Evolutionary conservation across 2,797 vertebrate genomes (phyloP).

Genomic region (Epinephelus coioides): DNA sequence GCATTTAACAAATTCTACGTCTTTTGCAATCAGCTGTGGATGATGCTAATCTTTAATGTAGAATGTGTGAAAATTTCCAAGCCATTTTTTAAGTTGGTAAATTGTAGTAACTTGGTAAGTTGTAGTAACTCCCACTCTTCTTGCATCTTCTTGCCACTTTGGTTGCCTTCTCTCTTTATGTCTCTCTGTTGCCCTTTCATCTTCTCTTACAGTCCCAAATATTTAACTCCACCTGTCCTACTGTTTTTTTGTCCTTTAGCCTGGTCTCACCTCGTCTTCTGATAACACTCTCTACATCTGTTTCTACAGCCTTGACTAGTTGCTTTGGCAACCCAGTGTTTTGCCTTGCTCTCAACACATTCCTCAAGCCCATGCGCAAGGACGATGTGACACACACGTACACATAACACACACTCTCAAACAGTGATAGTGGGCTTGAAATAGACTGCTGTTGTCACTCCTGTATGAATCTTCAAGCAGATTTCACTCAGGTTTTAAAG

Average conservation of each 20-base stretch:
- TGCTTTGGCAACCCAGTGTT: slow-evolving; percentile 84
- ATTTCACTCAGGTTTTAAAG: slow-evolving; percentile 43
- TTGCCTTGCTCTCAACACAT: slow-evolving; percentile 83
- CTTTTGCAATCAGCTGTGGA: not conserved
- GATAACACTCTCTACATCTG: slow-evolving; percentile 48
- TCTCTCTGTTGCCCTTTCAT: too few relatives aligned
- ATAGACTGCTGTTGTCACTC: slow-evolving; percentile 63
- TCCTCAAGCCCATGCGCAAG: slow-evolving; percentile 81
- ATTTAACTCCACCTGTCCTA: slow-evolving; percentile 21
- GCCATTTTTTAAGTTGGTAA: too few relatives aligned
- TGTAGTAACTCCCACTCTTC: not conserved
- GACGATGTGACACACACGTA: slow-evolving; percentile 70
- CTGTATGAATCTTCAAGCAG: slow-evolving; percentile 47
- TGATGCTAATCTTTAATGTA: not conserved
- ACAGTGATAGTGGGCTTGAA: slow-evolving; percentile 60
- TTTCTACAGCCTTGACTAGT: slow-evolving; percentile 66
- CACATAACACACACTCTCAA: slow-evolving; percentile 41
- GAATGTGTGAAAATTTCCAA: not conserved
- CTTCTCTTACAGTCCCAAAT: not conserved
- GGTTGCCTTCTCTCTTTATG: not conserved
- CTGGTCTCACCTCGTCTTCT: slow-evolving; percentile 31
- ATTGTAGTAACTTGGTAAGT: too few relatives aligned
- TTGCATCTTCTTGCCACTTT: not conserved
- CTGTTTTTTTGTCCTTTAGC: not conserved
- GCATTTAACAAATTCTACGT: not conserved